Evolutionary conservation across 2,797 vertebrate species (phyloP).

Genomic region (Oryzias sinensis): DNA sequence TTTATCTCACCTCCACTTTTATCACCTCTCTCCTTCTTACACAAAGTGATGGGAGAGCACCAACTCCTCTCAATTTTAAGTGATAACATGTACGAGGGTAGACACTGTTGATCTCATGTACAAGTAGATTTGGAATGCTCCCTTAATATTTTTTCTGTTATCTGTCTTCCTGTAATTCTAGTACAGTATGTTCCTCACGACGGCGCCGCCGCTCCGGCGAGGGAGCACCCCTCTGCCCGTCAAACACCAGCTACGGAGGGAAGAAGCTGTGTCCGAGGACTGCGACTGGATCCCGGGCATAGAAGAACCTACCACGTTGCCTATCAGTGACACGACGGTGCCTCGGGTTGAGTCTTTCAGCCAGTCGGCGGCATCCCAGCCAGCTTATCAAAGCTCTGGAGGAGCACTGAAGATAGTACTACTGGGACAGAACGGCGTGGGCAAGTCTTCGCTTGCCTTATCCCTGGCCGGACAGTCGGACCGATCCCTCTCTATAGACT

Average conservation of each 20-base stretch:
- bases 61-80: slow-evolving; percentile 20
- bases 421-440: slow-evolving; percentile 88
- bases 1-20: slow-evolving; percentile 47
- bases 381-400: slow-evolving; percentile 64
- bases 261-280: slow-evolving; percentile 83
- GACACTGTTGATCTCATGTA: slow-evolving; percentile 12
- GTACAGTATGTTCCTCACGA: slow-evolving; percentile 80
- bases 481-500: slow-evolving; percentile 81
- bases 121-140: slow-evolving; percentile 20
- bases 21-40: slow-evolving; percentile 36
- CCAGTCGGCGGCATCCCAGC: slow-evolving; percentile 52
- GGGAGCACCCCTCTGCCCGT: slow-evolving; percentile 89
- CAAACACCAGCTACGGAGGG: slow-evolving; percentile 86
- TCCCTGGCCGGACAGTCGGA: slow-evolving; percentile 82
- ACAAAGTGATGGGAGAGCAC: slow-evolving; percentile 12
- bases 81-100: slow-evolving; percentile 37
- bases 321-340: slow-evolving; percentile 67
- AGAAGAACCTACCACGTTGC: slow-evolving; percentile 67
- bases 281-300: slow-evolving; percentile 79
- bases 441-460: slow-evolving; percentile 87
- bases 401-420: slow-evolving; percentile 81
- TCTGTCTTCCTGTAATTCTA: slow-evolving; percentile 45
- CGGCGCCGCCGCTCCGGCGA: slow-evolving; percentile 80
- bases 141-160: slow-evolving; percentile 16
- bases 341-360: slow-evolving; percentile 74